Base-by-base conservation (phyloP, 2,797 vertebrate species). In the Phylloscopus collybita region DNA sequence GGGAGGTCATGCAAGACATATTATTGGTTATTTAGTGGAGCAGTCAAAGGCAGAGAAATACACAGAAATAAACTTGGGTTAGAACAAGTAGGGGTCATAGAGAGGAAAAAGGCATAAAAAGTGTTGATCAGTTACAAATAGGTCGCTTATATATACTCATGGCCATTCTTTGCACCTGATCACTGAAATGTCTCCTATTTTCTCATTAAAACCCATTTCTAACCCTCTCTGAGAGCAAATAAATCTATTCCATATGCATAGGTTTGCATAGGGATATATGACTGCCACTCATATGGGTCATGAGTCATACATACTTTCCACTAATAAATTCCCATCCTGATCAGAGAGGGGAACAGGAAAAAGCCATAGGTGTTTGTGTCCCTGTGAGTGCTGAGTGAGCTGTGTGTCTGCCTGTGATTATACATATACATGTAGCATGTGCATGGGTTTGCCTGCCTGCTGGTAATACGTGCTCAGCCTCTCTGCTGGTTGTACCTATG, bases 261-360 rank as follows among this genome's bases (percentile, higher is more conserved):
- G 3, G 3, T 51, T n/a, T 44, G 1, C 56, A 23, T 1, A 11
- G 21, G 9, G 1, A 11, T 64, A 11, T 64, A 66, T 50, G 21
- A 50, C 29, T 74, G 9, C 5, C 29, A 34, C 34, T 34, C 34
- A 34, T 34, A 34, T 34, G 34, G 34, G 34, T 34, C 34, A 34
- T 34, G 34, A 34, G 4, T 50, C 20, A 30, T 25, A 17, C 9
- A 11, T 12, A 34, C 9, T 47, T 47, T 53, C n/a, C 27, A 25
- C 13, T 34, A 20, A 20, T 20, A 16, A 53, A 12, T 16, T 40
- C 15, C n/a, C 25, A 34, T 26, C 9, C 47, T 61, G 25, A 20
- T 40, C 40, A n/a, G 40, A 75, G 26, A 56, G 10, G 5, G 13
- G 13, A 62, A 16, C 4, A 42, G 9, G 14, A 25, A 18, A 57